Evolutionary conservation across 1,140 invertebrate species (phyloP), one percentile per base, ranked within the genome.

Genomic region (Coenobita brevimanus): DNA sequence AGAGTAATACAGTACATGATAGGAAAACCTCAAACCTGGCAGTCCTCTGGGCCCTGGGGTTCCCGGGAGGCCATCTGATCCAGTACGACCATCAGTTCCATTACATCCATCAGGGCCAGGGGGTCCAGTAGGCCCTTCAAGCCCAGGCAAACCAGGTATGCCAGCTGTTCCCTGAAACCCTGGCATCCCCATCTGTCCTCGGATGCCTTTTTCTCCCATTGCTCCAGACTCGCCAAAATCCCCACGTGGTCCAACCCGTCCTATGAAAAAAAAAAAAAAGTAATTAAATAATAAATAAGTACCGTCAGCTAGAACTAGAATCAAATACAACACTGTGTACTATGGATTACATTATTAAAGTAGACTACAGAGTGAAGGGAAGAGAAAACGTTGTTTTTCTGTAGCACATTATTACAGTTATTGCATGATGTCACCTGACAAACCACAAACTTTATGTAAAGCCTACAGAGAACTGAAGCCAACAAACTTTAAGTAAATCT

Each of bases 131-230:
- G 62, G 60, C 3, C 84, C 84, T 36, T 87, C 84, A 24, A 71
- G 21, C 13, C 84, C 84, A 30, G 84, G 84, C 38, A 80, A 64
- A 21, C 84, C 84, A 67, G 84, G 84, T 21, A 87, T 87, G 30
- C 84, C 84, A 38, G 76, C 76, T 24, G 84, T 87, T 1, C 84
- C 84, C 46, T 64, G 75, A 30, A 87, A 87, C 10, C 84, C 84
- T 38, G 76, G 76, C 76, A 80, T 80, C 15, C 84, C 84, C 84
- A 80, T 87, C 4, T 46, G 15, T 3, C 84, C 84, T 36, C 84
- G 62, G 6, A 24, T 38, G 64, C 84, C 84, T 30, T 87, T 87
- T 43, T 87, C 84, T 10, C 84, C 84, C 41, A 71, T 38, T 4
- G 84, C 84, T 4, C 84, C 84, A 33, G 10, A 8, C 6, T 87